These are phyloP conservation scores for Drosophila ironensis DNA, from an alignment of 1,140 invertebrate genomes.

Conservation along the genomic window DNA sequence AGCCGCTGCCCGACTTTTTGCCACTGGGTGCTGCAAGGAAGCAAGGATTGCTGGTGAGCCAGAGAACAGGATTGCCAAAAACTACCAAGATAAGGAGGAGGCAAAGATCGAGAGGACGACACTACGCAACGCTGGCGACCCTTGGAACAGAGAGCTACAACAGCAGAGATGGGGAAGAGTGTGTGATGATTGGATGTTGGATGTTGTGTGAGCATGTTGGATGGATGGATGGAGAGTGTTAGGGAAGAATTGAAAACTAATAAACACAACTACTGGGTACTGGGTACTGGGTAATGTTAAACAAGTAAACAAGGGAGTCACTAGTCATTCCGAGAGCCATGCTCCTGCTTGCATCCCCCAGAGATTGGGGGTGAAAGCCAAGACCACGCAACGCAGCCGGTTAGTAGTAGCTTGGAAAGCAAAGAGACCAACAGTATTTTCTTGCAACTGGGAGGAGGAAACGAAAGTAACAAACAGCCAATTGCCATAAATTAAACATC, in stretches of 20 bases:
- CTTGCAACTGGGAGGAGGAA: slow-evolving; percentile 62
- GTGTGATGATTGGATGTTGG: slow-evolving; percentile 1
- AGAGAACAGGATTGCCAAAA: no score
- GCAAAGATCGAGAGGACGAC: slow-evolving; percentile 16
- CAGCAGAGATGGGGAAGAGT: background rate
- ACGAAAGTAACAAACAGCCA: slow-evolving; percentile 44
- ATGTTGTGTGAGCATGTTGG: no score
- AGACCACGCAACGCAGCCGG: no score
- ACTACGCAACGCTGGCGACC: slow-evolving; percentile 35
- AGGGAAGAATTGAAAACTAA: no score
- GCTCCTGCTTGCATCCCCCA: no score
- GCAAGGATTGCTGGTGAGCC: slow-evolving; percentile 14
- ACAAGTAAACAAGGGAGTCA: no score
- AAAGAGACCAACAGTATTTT: slow-evolving; percentile 65
- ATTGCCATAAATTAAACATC: slow-evolving; percentile 39
- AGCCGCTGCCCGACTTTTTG: slow-evolving; percentile 57
- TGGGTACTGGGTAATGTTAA: background rate
- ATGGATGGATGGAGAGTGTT: no score
- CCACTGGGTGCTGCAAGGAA: slow-evolving; percentile 62
- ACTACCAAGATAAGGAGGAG: background rate
- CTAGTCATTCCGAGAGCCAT: no score
- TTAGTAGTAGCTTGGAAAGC: slow-evolving; percentile 23
- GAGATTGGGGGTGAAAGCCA: no score
- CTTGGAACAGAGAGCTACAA: slow-evolving; percentile 31
- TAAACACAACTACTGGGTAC: no score